Percentiles rank a stretch among this genome's conserved stretches.
These are phyloP conservation scores for Lycaena phlaeas DNA, from an alignment of 2,888 invertebrate species.

Conservation along the genomic window DNA sequence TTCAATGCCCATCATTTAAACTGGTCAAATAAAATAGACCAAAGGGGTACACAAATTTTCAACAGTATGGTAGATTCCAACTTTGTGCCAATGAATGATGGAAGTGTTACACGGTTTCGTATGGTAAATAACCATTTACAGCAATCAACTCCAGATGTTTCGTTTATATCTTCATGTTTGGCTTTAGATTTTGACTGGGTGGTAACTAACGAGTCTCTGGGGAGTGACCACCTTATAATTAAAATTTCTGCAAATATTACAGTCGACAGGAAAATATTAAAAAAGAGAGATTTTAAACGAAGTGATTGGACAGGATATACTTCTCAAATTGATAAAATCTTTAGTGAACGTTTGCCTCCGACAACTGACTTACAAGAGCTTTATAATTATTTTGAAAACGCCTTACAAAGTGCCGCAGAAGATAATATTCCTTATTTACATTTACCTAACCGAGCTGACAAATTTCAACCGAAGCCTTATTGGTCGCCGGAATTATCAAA, in stretches of 20 bases:
- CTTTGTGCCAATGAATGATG: constrained; percentile 13
- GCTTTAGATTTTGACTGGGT: constrained; percentile 10
- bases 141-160: constrained; percentile 14
- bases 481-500: constrained; percentile 5
- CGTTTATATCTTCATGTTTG: constrained; percentile 10
- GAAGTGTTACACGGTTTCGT: constrained; percentile 9
- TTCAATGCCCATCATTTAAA: constrained; percentile 15
- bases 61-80: constrained; percentile 9
- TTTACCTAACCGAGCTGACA: neutral
- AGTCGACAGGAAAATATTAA: neutral
- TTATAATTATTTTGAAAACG: constrained; percentile 1
- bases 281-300: neutral
- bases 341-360: neutral
- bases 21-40: constrained; percentile 15
- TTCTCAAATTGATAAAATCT: neutral
- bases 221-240: constrained; percentile 14
- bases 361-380: neutral
- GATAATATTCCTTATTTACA: neutral
- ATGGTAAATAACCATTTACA: constrained; percentile 9
- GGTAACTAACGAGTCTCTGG: constrained; percentile 14
- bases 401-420: neutral
- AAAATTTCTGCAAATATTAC: neutral
- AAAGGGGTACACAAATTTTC: constrained; percentile 12
- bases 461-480: neutral
- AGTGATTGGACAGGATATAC: neutral